Evolutionary conservation across 2,113 vertebrate genomes (phyloP), one percentile per base, ranked within the genome.

Genomic region (Machaerirhynchus nigripectus): DNA sequence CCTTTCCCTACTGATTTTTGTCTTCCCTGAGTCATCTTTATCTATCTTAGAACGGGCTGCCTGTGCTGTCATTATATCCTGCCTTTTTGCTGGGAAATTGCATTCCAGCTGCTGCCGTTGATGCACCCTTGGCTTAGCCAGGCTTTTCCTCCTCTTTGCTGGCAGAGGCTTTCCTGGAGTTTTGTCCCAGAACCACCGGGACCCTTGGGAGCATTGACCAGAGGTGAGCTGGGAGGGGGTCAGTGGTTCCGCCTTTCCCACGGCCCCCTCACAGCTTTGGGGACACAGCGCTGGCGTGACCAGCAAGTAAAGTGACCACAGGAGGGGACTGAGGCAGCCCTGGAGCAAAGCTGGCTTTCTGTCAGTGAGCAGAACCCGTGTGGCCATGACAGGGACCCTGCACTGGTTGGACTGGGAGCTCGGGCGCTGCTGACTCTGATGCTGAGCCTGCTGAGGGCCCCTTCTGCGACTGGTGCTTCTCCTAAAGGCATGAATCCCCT

Each of bases 331-430:
- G 77, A 68, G 47, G 33, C 30, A 39, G 70, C 37, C 42, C 57
- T 1, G 2, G 40, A 44, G 28, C n/a, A n/a, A 12, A 78, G 3
- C 15, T 57, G 69, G 74, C 9, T 47, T 65, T 90, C 22, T 15
- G 10, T 26, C 40, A 33, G 20, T 0, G 1, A 1, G 14, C 4
- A 8, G 33, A 24, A 5, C 8, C 21, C 6, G 9, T 27, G 31
- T 91, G 76, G 42, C 39, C 0, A 0, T 22, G 15, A 2, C 15
- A 3, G 24, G 53, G 59, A 35, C 19, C 10, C 44, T 82, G 55
- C 27, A 6, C 30, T 40, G 60, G 27, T 23, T 64, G 53, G 33
- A 47, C 60, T 81, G 74, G 69, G 39, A 35, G 13, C 11, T 53
- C 6, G 8, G 69, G 4, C 11, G 52, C 27, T 59, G 7, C 8